Percentiles rank a stretch among this genome's conserved stretches.
Conservation (phyloP, 2,797 vertebrate species). For the Danio kyathit region DNA sequence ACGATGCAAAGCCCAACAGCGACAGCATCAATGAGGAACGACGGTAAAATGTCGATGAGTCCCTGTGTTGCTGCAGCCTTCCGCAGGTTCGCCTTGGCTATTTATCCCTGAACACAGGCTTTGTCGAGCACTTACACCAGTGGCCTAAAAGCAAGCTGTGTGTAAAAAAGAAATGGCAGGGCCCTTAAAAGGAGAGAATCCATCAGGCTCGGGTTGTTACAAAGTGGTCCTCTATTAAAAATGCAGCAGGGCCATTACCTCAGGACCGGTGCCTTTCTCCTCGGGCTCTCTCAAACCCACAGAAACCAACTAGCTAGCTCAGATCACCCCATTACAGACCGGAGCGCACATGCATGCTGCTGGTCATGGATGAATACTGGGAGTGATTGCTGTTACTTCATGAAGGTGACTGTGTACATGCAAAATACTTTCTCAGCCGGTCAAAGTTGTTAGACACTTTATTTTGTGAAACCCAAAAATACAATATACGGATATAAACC, state of each 20-base stretch:
- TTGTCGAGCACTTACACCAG: slow-evolving; percentile 65
- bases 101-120: slow-evolving; percentile 68
- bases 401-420: not conserved
- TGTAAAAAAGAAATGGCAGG: slow-evolving; percentile 66
- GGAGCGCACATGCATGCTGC: slow-evolving; percentile 21
- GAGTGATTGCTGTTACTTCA: not conserved
- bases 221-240: slow-evolving; percentile 86
- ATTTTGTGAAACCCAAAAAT: too few species aligned
- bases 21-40: slow-evolving; percentile 8
- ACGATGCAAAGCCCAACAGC: slow-evolving; percentile 4
- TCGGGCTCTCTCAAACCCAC: slow-evolving; percentile 66
- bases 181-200: slow-evolving; percentile 82
- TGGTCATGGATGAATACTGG: slow-evolving; percentile 28
- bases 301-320: slow-evolving; percentile 49
- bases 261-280: slow-evolving; percentile 72
- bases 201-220: slow-evolving; percentile 81
- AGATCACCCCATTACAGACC: slow-evolving; percentile 16
- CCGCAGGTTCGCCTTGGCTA: slow-evolving; percentile 56
- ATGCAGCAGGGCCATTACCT: slow-evolving; percentile 84
- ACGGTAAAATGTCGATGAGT: slow-evolving; percentile 45
- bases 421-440: too few species aligned
- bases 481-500: too few species aligned
- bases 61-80: slow-evolving; percentile 36
- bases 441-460: too few species aligned
- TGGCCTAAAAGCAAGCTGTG: slow-evolving; percentile 64